Conservation (phyloP, 2,888 invertebrate species). For the Lasioglossum villosulum region DNA sequence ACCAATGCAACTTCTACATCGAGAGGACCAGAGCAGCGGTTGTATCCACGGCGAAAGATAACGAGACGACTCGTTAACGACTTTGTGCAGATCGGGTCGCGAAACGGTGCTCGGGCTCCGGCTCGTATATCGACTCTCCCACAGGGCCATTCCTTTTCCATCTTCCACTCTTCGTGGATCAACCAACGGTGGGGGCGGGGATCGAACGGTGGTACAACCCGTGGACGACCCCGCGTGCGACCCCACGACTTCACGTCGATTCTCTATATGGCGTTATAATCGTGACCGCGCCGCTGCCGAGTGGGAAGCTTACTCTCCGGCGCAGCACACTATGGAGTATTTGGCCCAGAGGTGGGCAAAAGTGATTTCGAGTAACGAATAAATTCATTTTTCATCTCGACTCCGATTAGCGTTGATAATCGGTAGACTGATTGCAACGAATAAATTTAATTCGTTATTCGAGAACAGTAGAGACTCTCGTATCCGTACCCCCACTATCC, state of each 20-base stretch:
- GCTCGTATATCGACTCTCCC: conserved; percentile 66
- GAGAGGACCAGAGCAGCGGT: background rate
- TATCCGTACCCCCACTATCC: background rate
- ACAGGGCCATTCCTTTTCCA: conserved; percentile 44
- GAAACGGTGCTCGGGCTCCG: conserved; percentile 50
- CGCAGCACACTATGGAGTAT: background rate
- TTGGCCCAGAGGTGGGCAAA: background rate
- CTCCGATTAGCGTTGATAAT: too few relatives aligned
- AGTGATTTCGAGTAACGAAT: background rate
- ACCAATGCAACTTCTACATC: background rate
- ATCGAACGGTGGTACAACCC: conserved; percentile 57
- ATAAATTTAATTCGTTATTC: too few relatives aligned
- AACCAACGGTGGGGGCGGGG: conserved; percentile 22
- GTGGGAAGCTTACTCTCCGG: conserved; percentile 54
- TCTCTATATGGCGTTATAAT: conserved; percentile 71
- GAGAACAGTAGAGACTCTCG: background rate
- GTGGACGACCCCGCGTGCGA: conserved; percentile 69
- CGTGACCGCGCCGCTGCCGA: conserved; percentile 63
- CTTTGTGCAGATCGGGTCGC: conserved; percentile 57
- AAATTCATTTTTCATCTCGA: too few relatives aligned
- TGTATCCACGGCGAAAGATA: conserved; percentile 62
- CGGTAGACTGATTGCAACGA: too few relatives aligned
- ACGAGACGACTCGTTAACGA: conserved; percentile 72
- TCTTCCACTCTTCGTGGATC: conserved; percentile 30
- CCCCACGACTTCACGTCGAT: conserved; percentile 67